phyloP scores from a whole-genome alignment of 2,888 invertebrate genomes.

The Entomobrya proxima region DNA sequence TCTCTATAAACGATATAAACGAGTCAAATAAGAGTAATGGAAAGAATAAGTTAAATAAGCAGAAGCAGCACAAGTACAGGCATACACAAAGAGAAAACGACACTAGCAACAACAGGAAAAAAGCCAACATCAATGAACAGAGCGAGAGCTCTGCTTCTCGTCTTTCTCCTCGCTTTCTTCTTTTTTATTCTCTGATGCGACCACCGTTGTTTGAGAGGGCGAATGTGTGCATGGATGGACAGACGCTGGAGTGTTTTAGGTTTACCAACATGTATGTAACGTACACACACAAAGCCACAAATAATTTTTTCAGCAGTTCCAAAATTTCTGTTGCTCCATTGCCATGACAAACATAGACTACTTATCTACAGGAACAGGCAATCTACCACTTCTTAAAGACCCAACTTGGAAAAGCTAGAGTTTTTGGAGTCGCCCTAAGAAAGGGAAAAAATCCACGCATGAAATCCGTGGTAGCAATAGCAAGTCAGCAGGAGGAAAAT shows the following conservation, averaged over 20 bases:
- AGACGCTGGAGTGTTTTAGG: background rate
- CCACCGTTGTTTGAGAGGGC: background rate
- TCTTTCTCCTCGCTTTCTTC: background rate
- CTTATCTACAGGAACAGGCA: no score
- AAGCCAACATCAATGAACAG: background rate
- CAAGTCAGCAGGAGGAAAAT: background rate
- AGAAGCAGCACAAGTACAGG: background rate
- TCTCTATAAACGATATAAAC: background rate
- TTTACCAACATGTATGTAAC: no score
- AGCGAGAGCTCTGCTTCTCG: background rate
- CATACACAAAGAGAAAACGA: slow-evolving; percentile 5
- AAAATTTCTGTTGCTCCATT: no score
- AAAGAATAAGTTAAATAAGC: slow-evolving; percentile 36
- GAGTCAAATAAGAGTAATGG: slow-evolving; percentile 22
- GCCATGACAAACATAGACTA: no score
- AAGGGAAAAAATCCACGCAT: slow-evolving; percentile 6
- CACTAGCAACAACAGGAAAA: background rate
- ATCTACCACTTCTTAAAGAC: no score
- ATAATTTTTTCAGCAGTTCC: no score
- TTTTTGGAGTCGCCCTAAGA: no score
- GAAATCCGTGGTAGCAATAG: background rate
- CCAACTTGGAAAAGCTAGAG: no score
- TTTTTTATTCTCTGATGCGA: background rate
- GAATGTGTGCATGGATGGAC: slow-evolving; percentile 8
- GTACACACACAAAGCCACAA: no score